A percentile compares a stretch with the other conserved stretches of the same genome.
Evolutionary conservation across 1,140 invertebrate genomes (phyloP).

Genomic region (Bombus sibiricus): DNA sequence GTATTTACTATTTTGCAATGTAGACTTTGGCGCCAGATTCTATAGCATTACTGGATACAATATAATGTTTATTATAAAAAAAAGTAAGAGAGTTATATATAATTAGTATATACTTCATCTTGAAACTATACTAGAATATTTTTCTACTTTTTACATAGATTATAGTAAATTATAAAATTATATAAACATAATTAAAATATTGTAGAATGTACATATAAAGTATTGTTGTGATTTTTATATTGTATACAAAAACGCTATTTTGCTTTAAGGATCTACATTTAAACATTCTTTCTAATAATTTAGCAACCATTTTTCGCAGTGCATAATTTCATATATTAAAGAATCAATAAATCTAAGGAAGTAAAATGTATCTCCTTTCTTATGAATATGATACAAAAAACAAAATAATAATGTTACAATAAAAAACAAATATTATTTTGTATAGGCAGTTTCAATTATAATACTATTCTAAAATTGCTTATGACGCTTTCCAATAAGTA

Average conservation of each 20-base stretch:
- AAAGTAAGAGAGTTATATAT: slow-evolving; percentile 13
- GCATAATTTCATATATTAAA: neutral
- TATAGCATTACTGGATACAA: slow-evolving; percentile 5
- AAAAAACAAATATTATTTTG: slow-evolving; percentile 12
- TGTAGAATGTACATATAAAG: slow-evolving; percentile 10
- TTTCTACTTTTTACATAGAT: slow-evolving; percentile 11
- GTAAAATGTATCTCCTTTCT: slow-evolving; percentile 3
- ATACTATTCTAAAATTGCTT: neutral
- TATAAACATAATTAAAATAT: slow-evolving; percentile 30
- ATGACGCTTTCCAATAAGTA: neutral
- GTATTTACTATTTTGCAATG: slow-evolving; percentile 35
- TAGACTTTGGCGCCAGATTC: slow-evolving; percentile 55
- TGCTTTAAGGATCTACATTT: slow-evolving; percentile 16
- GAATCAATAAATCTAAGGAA: neutral
- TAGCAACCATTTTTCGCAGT: neutral
- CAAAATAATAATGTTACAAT: neutral
- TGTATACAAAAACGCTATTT: slow-evolving; percentile 24
- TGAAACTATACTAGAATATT: slow-evolving; percentile 21
- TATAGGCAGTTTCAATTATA: slow-evolving; percentile 30
- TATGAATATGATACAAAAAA: slow-evolving; percentile 11
- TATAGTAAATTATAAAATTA: slow-evolving; percentile 41
- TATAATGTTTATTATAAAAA: slow-evolving; percentile 29
- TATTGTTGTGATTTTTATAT: slow-evolving; percentile 23
- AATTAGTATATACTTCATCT: neutral
- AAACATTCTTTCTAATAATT: slow-evolving; percentile 7